A percentile compares a stretch with the other conserved stretches of the same genome.
These are phyloP conservation scores for Sclerurus mexicanus DNA, from an alignment of 2,113 vertebrate species.

Conservation along the genomic window DNA sequence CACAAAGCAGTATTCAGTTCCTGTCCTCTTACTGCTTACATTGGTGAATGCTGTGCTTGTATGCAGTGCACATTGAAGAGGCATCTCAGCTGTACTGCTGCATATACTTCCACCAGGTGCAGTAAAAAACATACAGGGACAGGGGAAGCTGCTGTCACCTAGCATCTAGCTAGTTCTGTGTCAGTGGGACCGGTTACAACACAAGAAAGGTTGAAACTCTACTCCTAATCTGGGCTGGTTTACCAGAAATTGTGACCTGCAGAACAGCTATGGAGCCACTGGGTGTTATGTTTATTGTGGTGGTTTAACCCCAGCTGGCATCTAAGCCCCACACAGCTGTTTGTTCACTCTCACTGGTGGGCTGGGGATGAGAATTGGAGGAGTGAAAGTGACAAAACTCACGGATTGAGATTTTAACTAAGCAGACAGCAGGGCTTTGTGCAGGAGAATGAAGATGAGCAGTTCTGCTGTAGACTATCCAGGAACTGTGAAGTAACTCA, in stretches of 20 bases:
- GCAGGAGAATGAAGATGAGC: too few relatives aligned
- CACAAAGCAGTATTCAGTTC: neutral
- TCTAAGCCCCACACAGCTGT: neutral
- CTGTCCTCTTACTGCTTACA: neutral
- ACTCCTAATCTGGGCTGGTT: neutral
- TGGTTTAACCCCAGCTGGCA: neutral
- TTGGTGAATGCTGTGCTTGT: neutral
- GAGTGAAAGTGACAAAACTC: neutral
- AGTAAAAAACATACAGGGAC: fast-evolving
- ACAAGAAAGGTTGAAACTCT: neutral
- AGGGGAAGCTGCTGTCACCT: neutral
- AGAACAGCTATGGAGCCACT: neutral
- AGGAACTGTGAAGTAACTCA: neutral
- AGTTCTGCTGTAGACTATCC: neutral
- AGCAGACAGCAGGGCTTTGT: neutral
- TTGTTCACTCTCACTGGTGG: neutral
- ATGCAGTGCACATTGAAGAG: neutral
- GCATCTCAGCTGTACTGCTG: neutral
- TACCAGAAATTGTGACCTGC: neutral
- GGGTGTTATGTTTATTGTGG: neutral
- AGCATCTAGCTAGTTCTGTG: neutral
- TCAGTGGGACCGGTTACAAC: neutral
- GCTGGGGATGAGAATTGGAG: neutral
- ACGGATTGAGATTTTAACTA: neutral
- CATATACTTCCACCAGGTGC: neutral